Conservation (phyloP, 2,888 invertebrate genomes). For the Tridacna crocea region DNA sequence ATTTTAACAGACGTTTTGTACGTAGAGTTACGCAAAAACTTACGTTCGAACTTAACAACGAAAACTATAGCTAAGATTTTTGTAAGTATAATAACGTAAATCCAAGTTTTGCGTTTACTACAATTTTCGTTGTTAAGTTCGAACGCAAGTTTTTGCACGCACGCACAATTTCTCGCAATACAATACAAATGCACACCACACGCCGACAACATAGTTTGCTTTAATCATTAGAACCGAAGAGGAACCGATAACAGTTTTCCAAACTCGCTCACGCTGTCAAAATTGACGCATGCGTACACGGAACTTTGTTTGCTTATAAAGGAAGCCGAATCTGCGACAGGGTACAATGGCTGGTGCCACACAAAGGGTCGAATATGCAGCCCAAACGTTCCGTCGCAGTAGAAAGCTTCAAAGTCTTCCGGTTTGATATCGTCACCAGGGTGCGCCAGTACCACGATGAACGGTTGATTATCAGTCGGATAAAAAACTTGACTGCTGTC, state of each 20-base stretch:
- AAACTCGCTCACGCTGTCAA: slow-evolving; percentile 63
- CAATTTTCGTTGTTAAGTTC: too few relatives aligned
- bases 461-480: slow-evolving; percentile 40
- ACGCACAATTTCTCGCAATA: background rate
- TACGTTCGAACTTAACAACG: too few relatives aligned
- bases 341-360: slow-evolving; percentile 66
- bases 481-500: slow-evolving; percentile 64
- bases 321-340: slow-evolving; percentile 47
- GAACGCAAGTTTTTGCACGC: too few relatives aligned
- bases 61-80: too few relatives aligned
- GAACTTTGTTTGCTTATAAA: slow-evolving; percentile 61
- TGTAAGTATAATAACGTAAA: too few relatives aligned
- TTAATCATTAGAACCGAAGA: slow-evolving; percentile 13
- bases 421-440: slow-evolving; percentile 66
- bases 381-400: slow-evolving; percentile 68
- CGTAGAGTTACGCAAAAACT: too few relatives aligned
- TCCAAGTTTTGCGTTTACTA: too few relatives aligned
- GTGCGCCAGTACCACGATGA: slow-evolving; percentile 51
- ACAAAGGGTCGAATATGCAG: slow-evolving; percentile 61
- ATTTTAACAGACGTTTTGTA: too few relatives aligned
- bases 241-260: slow-evolving; percentile 58
- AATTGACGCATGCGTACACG: slow-evolving; percentile 55
- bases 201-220: background rate
- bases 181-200: background rate
- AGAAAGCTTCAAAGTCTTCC: slow-evolving; percentile 64